Evolutionary conservation across 1,140 invertebrate species (phyloP).

Genomic region (Asbolus verrucosus): DNA sequence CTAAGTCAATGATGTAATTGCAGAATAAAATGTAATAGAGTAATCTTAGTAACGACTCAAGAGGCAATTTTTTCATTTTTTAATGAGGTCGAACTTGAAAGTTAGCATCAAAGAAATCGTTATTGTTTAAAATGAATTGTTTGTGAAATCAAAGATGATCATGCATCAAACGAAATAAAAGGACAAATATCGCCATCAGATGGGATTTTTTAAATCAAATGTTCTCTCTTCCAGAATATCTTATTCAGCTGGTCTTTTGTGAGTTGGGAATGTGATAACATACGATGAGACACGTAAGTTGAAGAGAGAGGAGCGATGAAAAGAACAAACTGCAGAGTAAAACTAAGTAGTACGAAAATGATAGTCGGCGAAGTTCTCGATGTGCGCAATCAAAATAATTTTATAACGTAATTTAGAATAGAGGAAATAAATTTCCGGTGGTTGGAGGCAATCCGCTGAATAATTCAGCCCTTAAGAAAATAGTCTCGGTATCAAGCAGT

Average conservation of each 20-base stretch:
- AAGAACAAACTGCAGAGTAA: background rate
- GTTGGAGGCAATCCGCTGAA: constrained; percentile 27
- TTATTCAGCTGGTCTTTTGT: constrained; percentile 15
- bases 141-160: constrained; percentile 17
- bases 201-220: constrained; percentile 26
- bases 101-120: constrained; percentile 37
- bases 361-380: background rate
- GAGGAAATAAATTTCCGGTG: constrained; percentile 35
- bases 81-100: too few relatives aligned
- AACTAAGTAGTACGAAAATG: constrained; percentile 11
- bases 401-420: constrained; percentile 19
- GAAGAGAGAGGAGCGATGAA: background rate
- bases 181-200: constrained; percentile 24
- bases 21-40: too few relatives aligned
- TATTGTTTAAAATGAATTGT: constrained; percentile 20
- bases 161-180: constrained; percentile 4
- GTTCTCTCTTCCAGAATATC: constrained; percentile 16
- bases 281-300: constrained; percentile 4
- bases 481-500: constrained; percentile 34
- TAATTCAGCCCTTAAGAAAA: constrained; percentile 31
- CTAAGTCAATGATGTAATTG: too few relatives aligned
- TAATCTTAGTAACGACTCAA: too few relatives aligned
- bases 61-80: too few relatives aligned
- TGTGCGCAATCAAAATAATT: constrained; percentile 18
- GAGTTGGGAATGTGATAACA: background rate